Conservation (phyloP, 1,140 invertebrate species). For the Olivierus martensii region DNA sequence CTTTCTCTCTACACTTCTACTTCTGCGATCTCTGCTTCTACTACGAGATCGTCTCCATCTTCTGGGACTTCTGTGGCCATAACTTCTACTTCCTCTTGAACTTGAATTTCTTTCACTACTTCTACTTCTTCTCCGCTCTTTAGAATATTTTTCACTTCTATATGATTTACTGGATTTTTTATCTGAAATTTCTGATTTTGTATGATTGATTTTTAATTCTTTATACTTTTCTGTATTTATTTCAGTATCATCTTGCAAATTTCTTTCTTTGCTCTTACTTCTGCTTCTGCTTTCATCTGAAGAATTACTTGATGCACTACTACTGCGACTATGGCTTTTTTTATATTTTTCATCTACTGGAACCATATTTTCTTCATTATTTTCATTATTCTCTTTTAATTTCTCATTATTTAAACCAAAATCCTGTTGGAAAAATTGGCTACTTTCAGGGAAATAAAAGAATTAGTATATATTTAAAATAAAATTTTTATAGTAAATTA, state of each 20-base stretch:
- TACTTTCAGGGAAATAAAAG: not conserved
- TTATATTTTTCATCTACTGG: not conserved
- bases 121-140: too few species aligned
- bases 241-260: too few species aligned
- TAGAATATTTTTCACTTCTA: too few species aligned
- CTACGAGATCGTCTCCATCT: not conserved
- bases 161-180: too few species aligned
- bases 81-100: conserved; percentile 2
- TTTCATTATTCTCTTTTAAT: not conserved
- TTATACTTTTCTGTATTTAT: too few species aligned
- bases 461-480: not conserved
- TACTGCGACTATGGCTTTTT: not conserved
- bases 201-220: too few species aligned
- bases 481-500: not conserved
- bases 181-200: too few species aligned
- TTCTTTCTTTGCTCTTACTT: not conserved
- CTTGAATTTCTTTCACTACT: not conserved
- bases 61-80: not conserved
- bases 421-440: not conserved
- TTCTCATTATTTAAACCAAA: not conserved
- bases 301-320: not conserved
- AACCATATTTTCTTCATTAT: not conserved
- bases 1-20: not conserved
- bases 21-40: conserved; percentile 1
- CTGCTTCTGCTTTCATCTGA: not conserved